phyloP scores from a whole-genome alignment of 2,113 vertebrate species.

The Pluvialis apricaria region DNA sequence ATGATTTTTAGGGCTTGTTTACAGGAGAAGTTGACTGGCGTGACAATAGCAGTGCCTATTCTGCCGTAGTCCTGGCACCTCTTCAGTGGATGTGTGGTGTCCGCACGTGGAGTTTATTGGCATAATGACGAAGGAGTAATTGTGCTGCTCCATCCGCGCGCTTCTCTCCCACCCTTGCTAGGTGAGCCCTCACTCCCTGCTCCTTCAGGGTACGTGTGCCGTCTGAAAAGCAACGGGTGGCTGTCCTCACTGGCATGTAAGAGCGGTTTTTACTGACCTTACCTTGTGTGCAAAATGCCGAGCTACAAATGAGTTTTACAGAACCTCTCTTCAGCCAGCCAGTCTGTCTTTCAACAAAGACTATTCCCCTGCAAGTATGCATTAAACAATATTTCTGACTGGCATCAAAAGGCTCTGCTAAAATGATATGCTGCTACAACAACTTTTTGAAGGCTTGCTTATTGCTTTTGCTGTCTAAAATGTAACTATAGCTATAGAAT shows the following conservation, averaged over 20 bases:
- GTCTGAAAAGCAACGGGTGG: neutral
- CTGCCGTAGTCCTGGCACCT: neutral
- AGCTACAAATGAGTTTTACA: neutral
- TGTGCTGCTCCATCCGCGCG: accelerated
- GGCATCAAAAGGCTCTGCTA: conserved; percentile 19
- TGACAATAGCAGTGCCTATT: neutral
- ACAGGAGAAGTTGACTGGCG: neutral
- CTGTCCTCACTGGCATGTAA: neutral
- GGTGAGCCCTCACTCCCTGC: neutral
- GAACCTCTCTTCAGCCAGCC: neutral
- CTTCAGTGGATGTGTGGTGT: neutral
- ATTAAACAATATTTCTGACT: conserved; percentile 23
- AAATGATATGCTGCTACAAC: conserved; percentile 37
- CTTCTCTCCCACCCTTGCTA: neutral
- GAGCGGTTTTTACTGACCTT: neutral
- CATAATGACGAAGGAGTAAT: neutral
- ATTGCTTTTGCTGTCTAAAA: conserved; percentile 42
- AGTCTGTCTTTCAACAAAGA: neutral
- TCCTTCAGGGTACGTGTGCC: accelerated
- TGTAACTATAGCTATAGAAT: neutral
- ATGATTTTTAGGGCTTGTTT: neutral
- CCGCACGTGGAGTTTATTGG: accelerated
- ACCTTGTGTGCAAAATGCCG: neutral
- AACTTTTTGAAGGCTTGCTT: conserved; percentile 35
- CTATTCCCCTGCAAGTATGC: neutral